Evolutionary conservation across 2,113 vertebrate genomes (phyloP).

Genomic region (Phalacrocorax carbo): DNA sequence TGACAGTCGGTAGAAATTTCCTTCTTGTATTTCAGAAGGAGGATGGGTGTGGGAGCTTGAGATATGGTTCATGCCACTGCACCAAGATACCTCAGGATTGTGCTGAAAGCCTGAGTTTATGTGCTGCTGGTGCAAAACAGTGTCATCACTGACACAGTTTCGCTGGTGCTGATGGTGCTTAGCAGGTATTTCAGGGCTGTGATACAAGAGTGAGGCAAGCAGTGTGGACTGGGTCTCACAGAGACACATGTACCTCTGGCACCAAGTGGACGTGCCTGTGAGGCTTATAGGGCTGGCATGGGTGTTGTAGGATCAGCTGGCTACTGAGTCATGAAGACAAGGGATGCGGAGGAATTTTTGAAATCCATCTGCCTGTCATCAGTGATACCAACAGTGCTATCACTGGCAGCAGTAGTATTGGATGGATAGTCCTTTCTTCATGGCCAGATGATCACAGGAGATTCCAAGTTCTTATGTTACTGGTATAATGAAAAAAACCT

Average conservation of each 20-base stretch:
- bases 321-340: neutral
- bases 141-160: neutral
- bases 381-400: neutral
- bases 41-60: neutral
- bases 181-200: conserved; percentile 28
- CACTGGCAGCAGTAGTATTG: neutral
- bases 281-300: neutral
- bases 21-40: neutral
- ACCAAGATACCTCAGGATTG: neutral
- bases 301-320: neutral
- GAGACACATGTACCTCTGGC: neutral
- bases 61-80: neutral
- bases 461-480: neutral
- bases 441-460: neutral
- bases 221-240: accelerated
- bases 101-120: neutral
- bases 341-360: neutral
- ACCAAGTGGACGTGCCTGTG: neutral
- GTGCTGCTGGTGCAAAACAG: neutral
- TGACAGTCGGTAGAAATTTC: neutral
- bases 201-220: neutral
- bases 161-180: neutral
- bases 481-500: neutral
- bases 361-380: neutral
- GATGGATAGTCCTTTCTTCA: neutral